Base-by-base conservation (phyloP, 2,797 vertebrate genomes). In the Halcyon chelicuti region DNA sequence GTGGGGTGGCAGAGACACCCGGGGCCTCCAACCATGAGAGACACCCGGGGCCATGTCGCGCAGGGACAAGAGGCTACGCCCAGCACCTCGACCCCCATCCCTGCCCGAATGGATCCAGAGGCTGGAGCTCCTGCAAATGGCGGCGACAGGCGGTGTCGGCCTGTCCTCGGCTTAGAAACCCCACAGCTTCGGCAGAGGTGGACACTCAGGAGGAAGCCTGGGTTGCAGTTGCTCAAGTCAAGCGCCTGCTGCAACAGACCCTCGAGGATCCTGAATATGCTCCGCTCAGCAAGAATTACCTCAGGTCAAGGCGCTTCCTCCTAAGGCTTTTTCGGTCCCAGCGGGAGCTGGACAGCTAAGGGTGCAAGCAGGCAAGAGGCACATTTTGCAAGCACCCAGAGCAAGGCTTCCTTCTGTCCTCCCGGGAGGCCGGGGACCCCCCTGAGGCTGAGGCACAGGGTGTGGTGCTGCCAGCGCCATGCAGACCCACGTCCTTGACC, bases 401-500 rank as follows among this genome's bases (percentile, higher is more conserved):
- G 10, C 11, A 9, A 26, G 8, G 10, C 35, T 23, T 54, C 31
- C 25, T 35, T 57, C 35, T 23, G 14, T 2, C 26, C 51, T 29
- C 29, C 33, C 0, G 60, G 8, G 70, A 37, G 17, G n/a, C 29
- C 7, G 40, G 17, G 44, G 55, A 9, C 8, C 10, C 8, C 10
- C 3, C 33, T 2, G 21, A 0, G 2, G 23, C 68, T 2, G n/a
- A 22, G 37, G 14, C 1, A 3, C 8, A 0, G n/a, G 26, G 3
- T 2, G 4, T 0, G 10, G 5, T 0, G 28, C 46, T 15, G 21
- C 22, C 79, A 7, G 13, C 7, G 6, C 52, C 67, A 6, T 0
- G 39, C 21, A 5, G 7, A n/a, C 35, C 29, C 75, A 5, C 5
- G 29, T 63, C 94, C 87, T 29, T 35, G 47, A 29, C 39, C 52